A percentile compares a stretch with the other conserved stretches of the same genome.
phyloP scores from a whole-genome alignment of 2,797 vertebrate genomes.

The Notolepis coatsorum region DNA sequence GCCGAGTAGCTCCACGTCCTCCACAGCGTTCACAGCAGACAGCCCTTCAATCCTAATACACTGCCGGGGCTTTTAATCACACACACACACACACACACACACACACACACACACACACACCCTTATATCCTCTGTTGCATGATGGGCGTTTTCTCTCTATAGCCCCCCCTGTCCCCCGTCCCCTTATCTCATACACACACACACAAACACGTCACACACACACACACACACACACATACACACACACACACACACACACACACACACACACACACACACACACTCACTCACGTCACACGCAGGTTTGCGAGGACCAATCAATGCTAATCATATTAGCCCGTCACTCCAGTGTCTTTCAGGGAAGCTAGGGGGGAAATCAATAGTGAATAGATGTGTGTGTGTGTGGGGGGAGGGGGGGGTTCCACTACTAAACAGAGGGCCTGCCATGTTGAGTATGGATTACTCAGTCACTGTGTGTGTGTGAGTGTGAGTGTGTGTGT shows the following conservation, averaged over 20 bases:
- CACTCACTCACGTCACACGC: neutral
- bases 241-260: slow-evolving; percentile 7
- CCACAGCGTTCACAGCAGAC: slow-evolving; percentile 14
- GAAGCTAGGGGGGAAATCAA: slow-evolving; percentile 47
- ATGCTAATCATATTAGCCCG: slow-evolving; percentile 70
- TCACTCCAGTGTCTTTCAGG: slow-evolving; percentile 43
- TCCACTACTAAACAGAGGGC: neutral
- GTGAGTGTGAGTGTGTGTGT: slow-evolving; percentile 10
- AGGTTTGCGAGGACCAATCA: slow-evolving; percentile 18
- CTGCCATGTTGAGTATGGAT: slow-evolving; percentile 23
- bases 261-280: slow-evolving; percentile 7
- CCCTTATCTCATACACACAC: no score
- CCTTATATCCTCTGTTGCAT: no score
- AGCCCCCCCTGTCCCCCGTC: no score
- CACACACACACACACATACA: slow-evolving; percentile 3
- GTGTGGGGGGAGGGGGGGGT: neutral
- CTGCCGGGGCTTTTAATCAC: neutral
- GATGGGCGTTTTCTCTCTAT: no score
- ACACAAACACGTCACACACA: slow-evolving; percentile 13
- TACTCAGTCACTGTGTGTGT: neutral
- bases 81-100: no score
- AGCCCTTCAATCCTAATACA: neutral
- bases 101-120: slow-evolving; percentile 12
- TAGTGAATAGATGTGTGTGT: slow-evolving; percentile 25
- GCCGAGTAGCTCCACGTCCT: no score